These are phyloP conservation scores for Zoanthus sociatus DNA, from an alignment of 92 coral and sea anemone species.

Conservation along the genomic window DNA sequence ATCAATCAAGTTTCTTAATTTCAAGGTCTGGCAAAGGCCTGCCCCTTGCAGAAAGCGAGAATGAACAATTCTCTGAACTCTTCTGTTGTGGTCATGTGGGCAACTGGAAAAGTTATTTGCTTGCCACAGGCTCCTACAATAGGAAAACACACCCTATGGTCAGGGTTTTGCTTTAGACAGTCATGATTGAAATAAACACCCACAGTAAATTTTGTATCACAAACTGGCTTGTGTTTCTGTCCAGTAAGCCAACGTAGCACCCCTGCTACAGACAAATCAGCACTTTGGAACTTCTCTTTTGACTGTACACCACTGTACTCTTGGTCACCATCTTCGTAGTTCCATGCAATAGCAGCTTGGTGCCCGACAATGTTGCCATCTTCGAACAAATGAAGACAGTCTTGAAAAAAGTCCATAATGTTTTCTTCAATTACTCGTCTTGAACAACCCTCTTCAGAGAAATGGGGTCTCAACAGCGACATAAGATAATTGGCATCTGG, in stretches of 20 bases:
- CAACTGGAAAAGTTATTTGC: conserved; percentile 41
- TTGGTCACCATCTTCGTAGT: conserved; percentile 33
- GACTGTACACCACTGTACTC: conserved; percentile 33
- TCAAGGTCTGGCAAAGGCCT: conserved; percentile 35
- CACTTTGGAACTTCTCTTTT: conserved; percentile 39
- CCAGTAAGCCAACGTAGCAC: conserved; percentile 53
- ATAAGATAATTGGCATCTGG: conserved; percentile 61
- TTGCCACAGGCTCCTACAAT: conserved; percentile 45
- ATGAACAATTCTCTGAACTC: conserved; percentile 39
- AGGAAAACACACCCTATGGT: conserved; percentile 50
- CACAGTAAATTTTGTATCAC: conserved; percentile 32
- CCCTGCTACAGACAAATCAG: conserved; percentile 47
- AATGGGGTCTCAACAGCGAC: conserved; percentile 48
- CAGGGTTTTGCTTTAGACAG: conserved; percentile 46
- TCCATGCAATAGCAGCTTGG: conserved; percentile 55
- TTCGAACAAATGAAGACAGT: conserved; percentile 50
- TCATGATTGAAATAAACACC: conserved; percentile 42
- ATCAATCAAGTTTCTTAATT: conserved; percentile 21
- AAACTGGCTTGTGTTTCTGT: conserved; percentile 44
- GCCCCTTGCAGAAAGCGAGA: conserved; percentile 37
- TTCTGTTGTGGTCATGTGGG: conserved; percentile 31
- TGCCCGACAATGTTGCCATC: conserved; percentile 51
- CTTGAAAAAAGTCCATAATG: conserved; percentile 60
- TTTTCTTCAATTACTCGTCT: conserved; percentile 51
- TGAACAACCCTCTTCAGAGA: conserved; percentile 49